Conservation (phyloP, 2,797 vertebrate species). For the Chaetodon trifasciatus region DNA sequence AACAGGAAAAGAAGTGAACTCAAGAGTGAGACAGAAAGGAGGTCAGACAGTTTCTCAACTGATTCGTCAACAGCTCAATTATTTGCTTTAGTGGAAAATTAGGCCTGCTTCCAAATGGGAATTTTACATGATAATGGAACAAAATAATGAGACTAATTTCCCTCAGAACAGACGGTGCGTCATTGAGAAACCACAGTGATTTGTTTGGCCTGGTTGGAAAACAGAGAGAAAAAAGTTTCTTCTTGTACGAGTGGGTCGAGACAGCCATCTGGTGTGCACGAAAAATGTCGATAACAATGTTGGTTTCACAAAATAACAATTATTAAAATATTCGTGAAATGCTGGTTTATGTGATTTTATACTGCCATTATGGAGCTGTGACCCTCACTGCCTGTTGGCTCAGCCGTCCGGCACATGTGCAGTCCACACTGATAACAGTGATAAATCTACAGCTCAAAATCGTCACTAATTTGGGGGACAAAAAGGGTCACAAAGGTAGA, state of each 20-base stretch:
- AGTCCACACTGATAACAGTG: neutral
- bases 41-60: constrained; percentile 30
- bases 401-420: neutral
- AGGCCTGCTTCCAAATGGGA: constrained; percentile 31
- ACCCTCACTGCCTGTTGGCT: neutral
- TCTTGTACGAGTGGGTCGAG: constrained; percentile 5
- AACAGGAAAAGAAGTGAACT: constrained; percentile 17
- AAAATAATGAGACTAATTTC: constrained; percentile 65
- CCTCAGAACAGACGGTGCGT: constrained; percentile 42
- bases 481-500: neutral
- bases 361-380: neutral
- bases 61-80: constrained; percentile 51
- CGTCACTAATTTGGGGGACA: neutral
- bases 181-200: constrained; percentile 25
- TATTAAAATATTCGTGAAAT: neutral
- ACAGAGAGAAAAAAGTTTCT: neutral
- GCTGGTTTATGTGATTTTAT: neutral
- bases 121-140: constrained; percentile 51
- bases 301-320: neutral
- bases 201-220: constrained; percentile 28
- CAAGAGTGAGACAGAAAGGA: constrained; percentile 23
- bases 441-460: no score
- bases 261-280: constrained; percentile 27
- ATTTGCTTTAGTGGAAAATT: constrained; percentile 52
- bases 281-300: no score